Evolutionary conservation across 2,113 vertebrate genomes (phyloP).

Genomic region (Xiphophorus hellerii): DNA sequence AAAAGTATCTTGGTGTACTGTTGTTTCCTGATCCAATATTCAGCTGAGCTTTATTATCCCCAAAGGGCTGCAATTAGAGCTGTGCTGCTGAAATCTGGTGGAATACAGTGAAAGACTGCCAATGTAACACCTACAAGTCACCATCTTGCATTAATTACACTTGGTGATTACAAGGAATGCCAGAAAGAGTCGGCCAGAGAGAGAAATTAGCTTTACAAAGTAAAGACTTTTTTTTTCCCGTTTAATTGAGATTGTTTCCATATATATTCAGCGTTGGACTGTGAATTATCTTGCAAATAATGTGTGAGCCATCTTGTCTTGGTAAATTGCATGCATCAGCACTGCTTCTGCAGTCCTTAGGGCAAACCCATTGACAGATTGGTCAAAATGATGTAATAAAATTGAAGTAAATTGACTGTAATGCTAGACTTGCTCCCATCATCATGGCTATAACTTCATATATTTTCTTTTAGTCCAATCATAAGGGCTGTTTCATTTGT

Average conservation of each 20-base stretch:
- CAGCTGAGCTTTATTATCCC: conserved; percentile 51
- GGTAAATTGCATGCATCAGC: conserved; percentile 42
- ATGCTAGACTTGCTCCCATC: conserved; percentile 20
- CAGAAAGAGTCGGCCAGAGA: conserved; percentile 8
- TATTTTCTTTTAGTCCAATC: conserved; percentile 35
- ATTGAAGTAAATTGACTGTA: conserved; percentile 37
- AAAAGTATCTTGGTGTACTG: conserved; percentile 30
- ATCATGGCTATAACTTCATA: conserved; percentile 38
- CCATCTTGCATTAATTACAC: conserved; percentile 61
- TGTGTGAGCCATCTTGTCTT: conserved; percentile 14
- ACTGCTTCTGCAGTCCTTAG: conserved; percentile 24
- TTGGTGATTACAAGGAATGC: conserved; percentile 44
- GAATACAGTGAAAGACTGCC: conserved; percentile 57
- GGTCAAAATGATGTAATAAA: conserved; percentile 40
- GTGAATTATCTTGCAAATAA: conserved; percentile 27
- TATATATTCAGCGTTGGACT: not conserved
- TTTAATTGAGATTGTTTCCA: not conserved
- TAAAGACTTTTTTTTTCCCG: conserved; percentile 4
- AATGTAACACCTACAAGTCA: conserved; percentile 61
- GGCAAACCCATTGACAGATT: conserved; percentile 43
- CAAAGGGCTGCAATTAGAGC: conserved; percentile 61
- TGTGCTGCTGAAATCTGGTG: conserved; percentile 52
- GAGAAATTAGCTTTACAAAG: conserved; percentile 7
- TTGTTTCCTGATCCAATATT: conserved; percentile 38
- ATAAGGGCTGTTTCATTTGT: not conserved